Evolutionary conservation across 1,140 invertebrate species (phyloP).

Genomic region (Drosophila lacertosa): DNA sequence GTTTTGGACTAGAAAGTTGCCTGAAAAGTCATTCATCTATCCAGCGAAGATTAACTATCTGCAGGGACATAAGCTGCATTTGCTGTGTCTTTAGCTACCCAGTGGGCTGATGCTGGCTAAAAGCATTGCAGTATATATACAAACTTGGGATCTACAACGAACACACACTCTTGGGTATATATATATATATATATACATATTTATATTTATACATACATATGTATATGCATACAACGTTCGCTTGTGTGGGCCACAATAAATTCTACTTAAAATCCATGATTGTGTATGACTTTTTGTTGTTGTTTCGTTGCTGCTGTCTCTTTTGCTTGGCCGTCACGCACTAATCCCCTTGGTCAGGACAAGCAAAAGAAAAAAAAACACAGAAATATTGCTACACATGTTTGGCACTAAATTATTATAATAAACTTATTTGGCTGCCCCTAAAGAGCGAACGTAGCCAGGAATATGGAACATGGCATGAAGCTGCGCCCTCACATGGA

Average conservation of each 20-base stretch:
- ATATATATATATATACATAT: neutral
- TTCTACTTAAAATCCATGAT: constrained; percentile 57
- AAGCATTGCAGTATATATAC: neutral
- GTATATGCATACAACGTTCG: neutral
- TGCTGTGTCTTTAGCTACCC: neutral
- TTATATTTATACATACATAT: neutral
- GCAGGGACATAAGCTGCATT: neutral
- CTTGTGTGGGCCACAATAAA: constrained; percentile 35
- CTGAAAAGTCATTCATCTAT: no score
- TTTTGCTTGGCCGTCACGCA: constrained; percentile 14
- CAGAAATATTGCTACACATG: constrained; percentile 70
- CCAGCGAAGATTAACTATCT: no score
- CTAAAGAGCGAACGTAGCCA: neutral
- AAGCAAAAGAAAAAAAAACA: constrained; percentile 18
- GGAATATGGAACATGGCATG: neutral
- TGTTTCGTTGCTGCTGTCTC: constrained; percentile 1
- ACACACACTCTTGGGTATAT: no score
- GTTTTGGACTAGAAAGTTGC: no score
- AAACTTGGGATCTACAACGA: neutral
- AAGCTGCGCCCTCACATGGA: neutral
- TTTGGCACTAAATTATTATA: constrained; percentile 78
- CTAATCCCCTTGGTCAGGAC: constrained; percentile 25
- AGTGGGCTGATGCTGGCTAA: neutral
- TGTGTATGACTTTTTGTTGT: constrained; percentile 15
- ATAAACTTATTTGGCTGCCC: constrained; percentile 69